phyloP scores from a whole-genome alignment of 2,797 vertebrate species.

The Sebastes oblongus region DNA sequence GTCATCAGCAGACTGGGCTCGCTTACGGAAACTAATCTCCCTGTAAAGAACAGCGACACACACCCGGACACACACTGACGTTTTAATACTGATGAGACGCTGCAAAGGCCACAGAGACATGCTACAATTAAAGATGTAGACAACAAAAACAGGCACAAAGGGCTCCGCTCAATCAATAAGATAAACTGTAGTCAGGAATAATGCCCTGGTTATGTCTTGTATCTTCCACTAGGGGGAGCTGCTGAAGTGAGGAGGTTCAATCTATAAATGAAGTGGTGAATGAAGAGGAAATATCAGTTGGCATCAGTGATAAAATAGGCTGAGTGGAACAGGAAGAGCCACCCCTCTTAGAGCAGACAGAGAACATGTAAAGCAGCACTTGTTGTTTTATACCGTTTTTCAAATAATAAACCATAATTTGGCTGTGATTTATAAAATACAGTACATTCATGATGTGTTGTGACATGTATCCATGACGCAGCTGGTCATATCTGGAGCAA shows the following conservation, averaged over 20 bases:
- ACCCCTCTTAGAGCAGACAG: background rate
- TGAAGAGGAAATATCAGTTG: background rate
- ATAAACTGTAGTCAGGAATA: background rate
- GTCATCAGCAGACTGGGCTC: conserved; percentile 85
- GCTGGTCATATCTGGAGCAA: background rate
- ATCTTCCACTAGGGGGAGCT: conserved; percentile 43
- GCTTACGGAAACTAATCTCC: conserved; percentile 82
- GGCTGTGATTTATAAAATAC: background rate
- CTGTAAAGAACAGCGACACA: conserved; percentile 69
- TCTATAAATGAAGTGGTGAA: background rate
- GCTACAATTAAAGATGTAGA: background rate
- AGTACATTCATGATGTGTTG: background rate
- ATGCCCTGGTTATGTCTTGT: background rate
- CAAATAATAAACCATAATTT: background rate
- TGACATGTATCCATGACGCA: background rate
- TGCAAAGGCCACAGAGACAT: background rate
- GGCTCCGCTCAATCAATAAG: background rate
- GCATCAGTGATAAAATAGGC: background rate
- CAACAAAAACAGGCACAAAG: background rate
- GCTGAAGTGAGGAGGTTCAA: background rate
- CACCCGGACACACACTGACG: conserved; percentile 5
- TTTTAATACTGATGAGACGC: background rate
- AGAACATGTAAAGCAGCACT: background rate
- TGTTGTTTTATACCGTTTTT: background rate
- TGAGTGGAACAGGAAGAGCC: background rate